Percentiles rank a stretch among this genome's conserved stretches.
These are phyloP conservation scores for Ctenosaura bakeri DNA, from an alignment of 2,797 vertebrate genomes.

Conservation along the genomic window DNA sequence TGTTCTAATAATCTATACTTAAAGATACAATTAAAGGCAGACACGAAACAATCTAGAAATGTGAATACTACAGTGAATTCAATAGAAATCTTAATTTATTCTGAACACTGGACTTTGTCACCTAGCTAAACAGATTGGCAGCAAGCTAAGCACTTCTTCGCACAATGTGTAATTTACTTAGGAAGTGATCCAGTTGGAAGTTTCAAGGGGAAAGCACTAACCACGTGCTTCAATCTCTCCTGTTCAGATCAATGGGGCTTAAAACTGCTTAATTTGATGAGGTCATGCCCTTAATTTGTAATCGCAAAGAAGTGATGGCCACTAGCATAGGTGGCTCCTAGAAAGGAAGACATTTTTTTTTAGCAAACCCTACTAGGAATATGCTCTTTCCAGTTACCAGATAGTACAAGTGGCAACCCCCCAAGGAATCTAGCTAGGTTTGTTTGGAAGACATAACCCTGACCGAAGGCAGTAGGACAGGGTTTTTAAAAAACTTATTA, in stretches of 20 bases:
- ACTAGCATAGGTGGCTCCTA: background rate
- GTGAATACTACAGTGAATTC: background rate
- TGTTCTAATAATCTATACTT: background rate
- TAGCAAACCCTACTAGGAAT: too few species aligned
- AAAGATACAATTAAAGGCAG: background rate
- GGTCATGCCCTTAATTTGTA: background rate
- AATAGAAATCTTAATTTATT: too few species aligned
- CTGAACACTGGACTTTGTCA: background rate
- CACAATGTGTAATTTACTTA: background rate
- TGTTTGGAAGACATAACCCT: background rate
- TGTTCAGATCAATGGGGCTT: background rate
- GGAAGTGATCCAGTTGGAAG: background rate
- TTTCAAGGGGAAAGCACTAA: background rate
- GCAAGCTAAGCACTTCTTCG: conserved; percentile 1
- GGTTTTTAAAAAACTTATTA: background rate
- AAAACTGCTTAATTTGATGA: background rate
- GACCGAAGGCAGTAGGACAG: background rate
- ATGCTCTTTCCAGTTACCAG: background rate
- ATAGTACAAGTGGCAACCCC: too few species aligned
- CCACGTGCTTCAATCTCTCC: background rate
- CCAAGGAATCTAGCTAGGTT: background rate
- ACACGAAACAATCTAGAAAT: background rate
- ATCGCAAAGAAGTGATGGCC: background rate
- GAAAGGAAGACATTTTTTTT: background rate
- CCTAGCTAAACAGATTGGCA: background rate